Conservation (phyloP, 2,888 invertebrate species). For the Diabrotica balteata region DNA sequence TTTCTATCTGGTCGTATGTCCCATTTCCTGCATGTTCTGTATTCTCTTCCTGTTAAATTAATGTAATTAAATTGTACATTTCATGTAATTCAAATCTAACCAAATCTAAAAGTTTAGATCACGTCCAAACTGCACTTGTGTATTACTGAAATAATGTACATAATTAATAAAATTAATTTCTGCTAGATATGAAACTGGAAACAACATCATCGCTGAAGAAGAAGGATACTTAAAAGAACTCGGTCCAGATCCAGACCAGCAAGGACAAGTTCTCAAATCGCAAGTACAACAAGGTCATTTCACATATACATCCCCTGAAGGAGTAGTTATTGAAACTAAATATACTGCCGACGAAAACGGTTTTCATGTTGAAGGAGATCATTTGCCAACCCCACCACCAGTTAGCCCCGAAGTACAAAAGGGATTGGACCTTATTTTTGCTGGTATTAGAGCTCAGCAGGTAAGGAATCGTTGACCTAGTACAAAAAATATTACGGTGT, state of each 20-base stretch:
- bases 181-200: constrained; percentile 80
- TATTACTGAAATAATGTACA: too few relatives aligned
- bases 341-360: constrained; percentile 85
- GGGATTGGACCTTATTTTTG: constrained; percentile 85
- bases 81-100: too few relatives aligned
- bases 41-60: too few relatives aligned
- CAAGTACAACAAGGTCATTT: constrained; percentile 82
- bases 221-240: constrained; percentile 75
- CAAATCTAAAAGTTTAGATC: too few relatives aligned
- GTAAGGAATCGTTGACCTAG: constrained; percentile 52
- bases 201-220: constrained; percentile 81
- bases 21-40: too few relatives aligned
- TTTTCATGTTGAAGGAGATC: constrained; percentile 81
- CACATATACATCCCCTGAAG: constrained; percentile 81
- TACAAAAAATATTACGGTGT: background rate
- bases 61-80: too few relatives aligned
- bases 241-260: constrained; percentile 58
- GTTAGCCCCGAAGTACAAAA: constrained; percentile 86
- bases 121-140: too few relatives aligned
- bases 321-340: constrained; percentile 75
- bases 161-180: too few relatives aligned
- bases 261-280: constrained; percentile 71
- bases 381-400: constrained; percentile 84
- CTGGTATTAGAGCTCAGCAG: constrained; percentile 75
- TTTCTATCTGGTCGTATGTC: too few relatives aligned